Evolutionary conservation across 2,888 invertebrate species (phyloP), one percentile per base, ranked within the genome.

Genomic region (Electrophaes corylata): DNA sequence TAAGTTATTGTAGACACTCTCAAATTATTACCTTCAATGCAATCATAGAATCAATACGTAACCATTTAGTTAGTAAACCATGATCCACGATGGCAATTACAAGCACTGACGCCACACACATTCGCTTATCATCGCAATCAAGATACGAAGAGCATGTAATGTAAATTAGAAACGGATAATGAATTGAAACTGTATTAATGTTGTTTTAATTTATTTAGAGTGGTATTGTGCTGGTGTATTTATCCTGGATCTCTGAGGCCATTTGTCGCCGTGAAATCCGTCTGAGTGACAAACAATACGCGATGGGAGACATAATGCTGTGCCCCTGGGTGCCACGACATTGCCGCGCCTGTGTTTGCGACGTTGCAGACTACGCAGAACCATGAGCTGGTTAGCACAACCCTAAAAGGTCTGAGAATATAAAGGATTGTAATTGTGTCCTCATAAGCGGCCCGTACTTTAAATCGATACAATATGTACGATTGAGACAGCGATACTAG

Each of bases 221-320:
- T 66, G 64, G 75, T 76, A 75, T 80, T 81, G 79, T 81, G 71
- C 66, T 77, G 71, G 77, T 76, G 77, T 79, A 79, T 79, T 81
- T 80, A 81, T 83, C 78, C 81, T 69, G 78, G 65, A 80, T 82
- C 81, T 81, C 74, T 60, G 76, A 66, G 77, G 81, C 86, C 84
- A 91, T 91, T 91, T 91, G 91, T 91, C 90, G 85, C 78, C 72
- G 78, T 78, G 87, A 84, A 84, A 81, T 81, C 79, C 72, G 67
- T 61, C 70, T 89, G 91, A 91, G 84, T 90, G 91, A 89, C 91
- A 84, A 83, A 91, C 91, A 91, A 91, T 91, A 80, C 78, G 72
- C 74, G 57, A 69, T 66, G 61, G 68, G 62, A 70, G 90, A 91
- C 91, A 80, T 88, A 86, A 88, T 86, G 83, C 81, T 79, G 83